phyloP scores from a whole-genome alignment of 2,797 vertebrate genomes.

The Geotrypetes seraphini region DNA sequence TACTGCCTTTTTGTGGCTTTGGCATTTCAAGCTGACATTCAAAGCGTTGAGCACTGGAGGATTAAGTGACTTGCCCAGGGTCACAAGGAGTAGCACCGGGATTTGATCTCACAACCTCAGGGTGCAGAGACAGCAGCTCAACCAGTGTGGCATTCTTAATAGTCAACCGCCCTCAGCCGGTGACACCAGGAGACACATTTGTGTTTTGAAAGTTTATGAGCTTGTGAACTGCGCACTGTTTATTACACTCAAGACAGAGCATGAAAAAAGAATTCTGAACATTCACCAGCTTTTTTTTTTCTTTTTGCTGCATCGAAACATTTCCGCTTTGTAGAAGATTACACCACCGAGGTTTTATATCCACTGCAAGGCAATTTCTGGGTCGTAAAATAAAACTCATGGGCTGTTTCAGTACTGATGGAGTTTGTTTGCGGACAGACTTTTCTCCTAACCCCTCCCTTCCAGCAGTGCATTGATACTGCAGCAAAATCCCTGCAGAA shows the following conservation, averaged over 20 bases:
- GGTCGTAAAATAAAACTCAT: not conserved
- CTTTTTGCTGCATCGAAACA: conserved; percentile 10
- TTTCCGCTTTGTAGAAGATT: conserved; percentile 11
- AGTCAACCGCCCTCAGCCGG: conserved; percentile 1
- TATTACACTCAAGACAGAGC: not conserved
- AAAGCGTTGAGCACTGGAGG: no score
- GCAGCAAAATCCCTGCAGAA: no score
- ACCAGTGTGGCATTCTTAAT: not conserved
- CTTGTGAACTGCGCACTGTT: conserved; percentile 4
- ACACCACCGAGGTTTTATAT: conserved; percentile 29
- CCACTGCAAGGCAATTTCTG: conserved; percentile 8
- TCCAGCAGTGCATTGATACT: conserved; percentile 9
- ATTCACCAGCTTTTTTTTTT: conserved; percentile 3
- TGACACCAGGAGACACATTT: not conserved
- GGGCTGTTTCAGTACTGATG: conserved; percentile 14
- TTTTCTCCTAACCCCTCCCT: not conserved
- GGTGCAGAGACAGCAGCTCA: no score
- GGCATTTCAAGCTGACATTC: no score
- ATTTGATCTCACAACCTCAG: no score
- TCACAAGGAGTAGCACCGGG: no score
- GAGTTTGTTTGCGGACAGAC: conserved; percentile 7
- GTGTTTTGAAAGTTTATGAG: conserved; percentile 4
- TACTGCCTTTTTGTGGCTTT: no score
- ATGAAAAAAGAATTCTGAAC: conserved; percentile 13
- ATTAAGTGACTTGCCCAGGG: no score